A percentile compares a stretch with the other conserved stretches of the same genome.
Evolutionary conservation across 2,888 invertebrate genomes (phyloP).

Genomic region (Gymnocheta viridis): DNA sequence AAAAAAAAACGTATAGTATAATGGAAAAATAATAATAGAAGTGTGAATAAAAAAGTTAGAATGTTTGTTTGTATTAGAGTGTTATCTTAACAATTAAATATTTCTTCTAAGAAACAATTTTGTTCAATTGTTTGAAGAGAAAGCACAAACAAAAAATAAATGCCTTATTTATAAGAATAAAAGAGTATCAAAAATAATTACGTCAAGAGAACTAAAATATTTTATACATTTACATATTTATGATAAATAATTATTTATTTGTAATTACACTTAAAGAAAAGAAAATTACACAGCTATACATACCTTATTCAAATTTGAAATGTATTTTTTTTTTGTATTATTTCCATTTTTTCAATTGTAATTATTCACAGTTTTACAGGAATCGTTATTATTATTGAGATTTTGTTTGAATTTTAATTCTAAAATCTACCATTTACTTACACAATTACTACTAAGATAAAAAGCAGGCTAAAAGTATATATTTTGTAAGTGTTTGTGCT

Average conservation of each 20-base stretch:
- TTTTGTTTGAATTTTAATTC: constrained; percentile 44
- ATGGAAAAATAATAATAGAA: too few relatives aligned
- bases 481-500: background rate
- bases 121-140: background rate
- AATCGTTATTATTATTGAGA: background rate
- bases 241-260: background rate
- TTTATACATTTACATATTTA: constrained; percentile 7
- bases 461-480: constrained; percentile 68
- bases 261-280: background rate
- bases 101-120: background rate
- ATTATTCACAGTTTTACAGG: background rate
- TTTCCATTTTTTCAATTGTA: background rate
- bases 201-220: background rate
- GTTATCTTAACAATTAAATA: background rate
- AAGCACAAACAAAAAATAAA: constrained; percentile 33
- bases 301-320: background rate
- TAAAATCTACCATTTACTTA: constrained; percentile 56
- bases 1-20: too few relatives aligned
- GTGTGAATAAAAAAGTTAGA: too few relatives aligned
- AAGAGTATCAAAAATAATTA: background rate
- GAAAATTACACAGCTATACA: constrained; percentile 25
- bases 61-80: too few relatives aligned
- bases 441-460: constrained; percentile 75
- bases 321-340: background rate
- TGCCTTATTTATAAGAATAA: constrained; percentile 19